Percentiles rank a stretch among this genome's conserved stretches.
These are phyloP conservation scores for Ophiothrix spiculata DNA, from an alignment of 35 echinoderm and acorn worm species.

Conservation along the genomic window DNA sequence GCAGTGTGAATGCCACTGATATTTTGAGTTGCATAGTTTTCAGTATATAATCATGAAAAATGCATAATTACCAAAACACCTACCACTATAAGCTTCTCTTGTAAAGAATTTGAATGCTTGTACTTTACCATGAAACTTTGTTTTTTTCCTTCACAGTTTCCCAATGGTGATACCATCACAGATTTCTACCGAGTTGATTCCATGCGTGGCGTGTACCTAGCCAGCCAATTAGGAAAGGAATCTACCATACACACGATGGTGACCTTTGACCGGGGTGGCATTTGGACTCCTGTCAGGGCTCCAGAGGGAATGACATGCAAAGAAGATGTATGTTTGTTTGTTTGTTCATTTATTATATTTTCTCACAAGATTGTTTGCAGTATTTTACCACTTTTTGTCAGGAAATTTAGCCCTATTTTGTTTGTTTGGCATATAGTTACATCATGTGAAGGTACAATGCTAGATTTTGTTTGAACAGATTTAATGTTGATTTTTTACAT, in stretches of 20 bases:
- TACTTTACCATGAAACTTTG: background rate
- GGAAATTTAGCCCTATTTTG: no score
- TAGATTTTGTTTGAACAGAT: no score
- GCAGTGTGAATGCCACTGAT: no score
- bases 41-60: background rate
- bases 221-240: constrained; percentile 67
- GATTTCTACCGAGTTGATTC: constrained; percentile 85
- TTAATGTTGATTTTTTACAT: no score
- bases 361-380: no score
- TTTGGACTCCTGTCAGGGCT: constrained; percentile 59
- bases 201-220: constrained; percentile 91
- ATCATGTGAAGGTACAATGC: no score
- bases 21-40: background rate
- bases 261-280: constrained; percentile 82
- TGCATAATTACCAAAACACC: background rate
- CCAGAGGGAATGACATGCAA: constrained; percentile 57
- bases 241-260: constrained; percentile 66
- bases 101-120: background rate
- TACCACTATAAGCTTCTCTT: background rate
- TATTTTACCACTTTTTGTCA: no score
- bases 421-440: no score
- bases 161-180: constrained; percentile 67
- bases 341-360: no score
- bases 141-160: constrained; percentile 61
- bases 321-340: no score